Evolutionary conservation across 2,888 invertebrate genomes (phyloP).

Genomic region (Andricus quercusramuli): DNA sequence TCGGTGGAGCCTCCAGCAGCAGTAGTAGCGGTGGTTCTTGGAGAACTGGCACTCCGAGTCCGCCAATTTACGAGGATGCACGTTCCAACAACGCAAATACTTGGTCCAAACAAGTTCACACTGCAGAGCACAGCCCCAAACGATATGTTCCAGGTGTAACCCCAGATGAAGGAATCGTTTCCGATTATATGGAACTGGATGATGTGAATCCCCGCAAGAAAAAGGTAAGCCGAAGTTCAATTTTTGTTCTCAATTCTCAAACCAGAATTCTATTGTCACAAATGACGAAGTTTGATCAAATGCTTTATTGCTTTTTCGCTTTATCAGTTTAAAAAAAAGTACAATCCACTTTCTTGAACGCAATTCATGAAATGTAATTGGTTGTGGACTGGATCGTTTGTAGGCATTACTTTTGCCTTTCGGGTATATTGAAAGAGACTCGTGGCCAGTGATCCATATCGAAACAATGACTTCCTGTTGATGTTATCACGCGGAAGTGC

Average conservation of each 20-base stretch:
- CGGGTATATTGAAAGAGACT: constrained; percentile 17
- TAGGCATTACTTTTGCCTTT: neutral
- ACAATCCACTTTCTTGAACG: neutral
- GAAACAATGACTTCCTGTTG: constrained; percentile 26
- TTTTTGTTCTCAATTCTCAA: neutral
- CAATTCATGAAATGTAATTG: neutral
- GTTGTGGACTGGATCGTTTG: neutral
- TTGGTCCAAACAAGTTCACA: constrained; percentile 66
- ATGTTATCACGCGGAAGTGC: neutral
- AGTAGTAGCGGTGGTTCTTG: constrained; percentile 86
- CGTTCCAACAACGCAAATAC: constrained; percentile 74
- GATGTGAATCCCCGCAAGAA: constrained; percentile 88
- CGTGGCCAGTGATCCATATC: constrained; percentile 20
- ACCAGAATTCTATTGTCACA: neutral
- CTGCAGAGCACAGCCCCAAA: constrained; percentile 61
- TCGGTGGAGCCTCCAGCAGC: constrained; percentile 81
- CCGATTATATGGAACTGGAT: constrained; percentile 85
- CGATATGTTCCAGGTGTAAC: constrained; percentile 63
- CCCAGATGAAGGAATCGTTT: constrained; percentile 91
- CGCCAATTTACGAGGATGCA: constrained; percentile 87
- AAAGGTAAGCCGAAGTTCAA: constrained; percentile 81
- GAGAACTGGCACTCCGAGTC: constrained; percentile 91
- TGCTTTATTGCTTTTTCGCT: neutral
- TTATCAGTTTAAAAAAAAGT: no score
- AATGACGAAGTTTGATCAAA: neutral